These are phyloP conservation scores for Mus pahari DNA, from an alignment of 2,113 vertebrate species.

Conservation along the genomic window DNA sequence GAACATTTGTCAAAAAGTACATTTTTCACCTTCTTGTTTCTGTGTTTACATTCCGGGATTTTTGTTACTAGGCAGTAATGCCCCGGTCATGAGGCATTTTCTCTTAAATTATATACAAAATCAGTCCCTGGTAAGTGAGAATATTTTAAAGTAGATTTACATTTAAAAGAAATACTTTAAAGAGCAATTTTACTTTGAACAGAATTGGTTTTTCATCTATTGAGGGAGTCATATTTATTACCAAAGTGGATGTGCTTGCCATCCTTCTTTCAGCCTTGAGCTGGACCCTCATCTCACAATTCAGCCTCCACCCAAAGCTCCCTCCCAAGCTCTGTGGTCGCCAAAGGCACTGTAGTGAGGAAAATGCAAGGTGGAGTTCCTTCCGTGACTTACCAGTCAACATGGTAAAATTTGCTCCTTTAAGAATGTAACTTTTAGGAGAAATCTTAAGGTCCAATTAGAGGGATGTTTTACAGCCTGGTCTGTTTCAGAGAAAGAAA, in stretches of 20 bases:
- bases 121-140: background rate
- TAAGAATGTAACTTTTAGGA: background rate
- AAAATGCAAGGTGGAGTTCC: background rate
- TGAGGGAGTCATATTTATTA: background rate
- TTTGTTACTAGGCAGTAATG: background rate
- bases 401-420: slow-evolving; percentile 13
- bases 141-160: background rate
- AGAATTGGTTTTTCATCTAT: background rate
- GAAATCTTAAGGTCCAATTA: background rate
- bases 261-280: background rate
- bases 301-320: background rate
- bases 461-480: background rate
- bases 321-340: background rate
- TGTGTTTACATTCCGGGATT: background rate
- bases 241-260: background rate
- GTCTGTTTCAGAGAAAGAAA: background rate
- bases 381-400: background rate
- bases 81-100: background rate
- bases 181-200: background rate
- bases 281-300: background rate
- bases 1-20: background rate
- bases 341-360: background rate
- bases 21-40: background rate
- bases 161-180: background rate
- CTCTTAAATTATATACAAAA: background rate